These are phyloP conservation scores for Lasioglossum morio DNA, from an alignment of 2,888 invertebrate genomes.

Conservation along the genomic window DNA sequence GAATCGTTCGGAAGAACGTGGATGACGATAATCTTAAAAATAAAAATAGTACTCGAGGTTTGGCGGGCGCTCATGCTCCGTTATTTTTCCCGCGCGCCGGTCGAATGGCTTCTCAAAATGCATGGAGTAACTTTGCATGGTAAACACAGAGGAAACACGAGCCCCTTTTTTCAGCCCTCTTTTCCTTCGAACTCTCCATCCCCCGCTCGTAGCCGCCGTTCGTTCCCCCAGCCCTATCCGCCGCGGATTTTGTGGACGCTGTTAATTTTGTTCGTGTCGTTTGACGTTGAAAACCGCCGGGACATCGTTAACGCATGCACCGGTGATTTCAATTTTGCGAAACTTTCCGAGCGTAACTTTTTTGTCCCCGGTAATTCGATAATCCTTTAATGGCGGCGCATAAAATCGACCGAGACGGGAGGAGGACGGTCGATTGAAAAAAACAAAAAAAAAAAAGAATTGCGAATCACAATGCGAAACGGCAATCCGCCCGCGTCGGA, in stretches of 20 bases:
- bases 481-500: neutral
- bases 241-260: constrained; percentile 39
- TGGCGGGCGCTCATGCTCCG: neutral
- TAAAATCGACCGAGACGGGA: constrained; percentile 41
- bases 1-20: constrained; percentile 13
- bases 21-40: constrained; percentile 11
- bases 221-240: neutral
- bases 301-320: constrained; percentile 43
- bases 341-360: constrained; percentile 48
- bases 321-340: constrained; percentile 57
- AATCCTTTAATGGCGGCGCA: constrained; percentile 44
- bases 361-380: constrained; percentile 50
- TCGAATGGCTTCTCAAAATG: constrained; percentile 64
- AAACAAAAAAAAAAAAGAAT: neutral
- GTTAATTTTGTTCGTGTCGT: constrained; percentile 67
- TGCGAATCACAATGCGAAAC: neutral
- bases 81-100: constrained; percentile 15
- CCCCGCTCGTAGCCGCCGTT: neutral
- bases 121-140: constrained; percentile 72
- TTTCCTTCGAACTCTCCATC: neutral
- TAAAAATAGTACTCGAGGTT: neutral
- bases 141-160: constrained; percentile 54
- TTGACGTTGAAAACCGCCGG: constrained; percentile 58
- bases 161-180: constrained; percentile 31
- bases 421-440: neutral